Evolutionary conservation across 2,888 invertebrate genomes (phyloP).

Genomic region (Agrochola litura): DNA sequence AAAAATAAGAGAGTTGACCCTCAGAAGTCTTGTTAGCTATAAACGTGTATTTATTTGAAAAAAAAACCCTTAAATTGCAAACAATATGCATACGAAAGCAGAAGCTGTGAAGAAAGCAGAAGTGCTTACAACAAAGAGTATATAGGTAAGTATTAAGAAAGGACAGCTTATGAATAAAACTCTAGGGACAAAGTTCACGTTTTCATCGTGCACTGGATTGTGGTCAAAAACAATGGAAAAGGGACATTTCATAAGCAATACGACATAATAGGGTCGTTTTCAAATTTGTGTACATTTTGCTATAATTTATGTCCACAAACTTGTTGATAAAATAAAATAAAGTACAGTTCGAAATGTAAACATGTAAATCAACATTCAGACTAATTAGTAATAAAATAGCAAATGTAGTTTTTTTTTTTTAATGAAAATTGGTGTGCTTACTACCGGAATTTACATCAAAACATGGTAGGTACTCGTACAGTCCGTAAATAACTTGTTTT

Average conservation of each 20-base stretch:
- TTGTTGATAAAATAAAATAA: no score
- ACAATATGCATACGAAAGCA: neutral
- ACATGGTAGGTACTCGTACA: neutral
- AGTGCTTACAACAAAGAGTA: neutral
- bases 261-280: neutral
- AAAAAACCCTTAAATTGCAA: no score
- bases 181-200: neutral
- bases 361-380: no score
- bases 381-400: no score
- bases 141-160: neutral
- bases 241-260: neutral
- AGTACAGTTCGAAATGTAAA: no score
- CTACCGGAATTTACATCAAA: conserved; percentile 2
- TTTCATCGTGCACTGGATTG: neutral
- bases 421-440: neutral
- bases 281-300: no score
- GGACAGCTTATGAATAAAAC: neutral
- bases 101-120: no score
- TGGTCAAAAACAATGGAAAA: neutral
- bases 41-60: no score
- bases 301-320: no score
- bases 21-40: no score
- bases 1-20: no score
- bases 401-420: no score
- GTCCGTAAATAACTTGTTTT: neutral